Conservation (phyloP, 2,888 invertebrate genomes). For the Drosophila eohydei region DNA sequence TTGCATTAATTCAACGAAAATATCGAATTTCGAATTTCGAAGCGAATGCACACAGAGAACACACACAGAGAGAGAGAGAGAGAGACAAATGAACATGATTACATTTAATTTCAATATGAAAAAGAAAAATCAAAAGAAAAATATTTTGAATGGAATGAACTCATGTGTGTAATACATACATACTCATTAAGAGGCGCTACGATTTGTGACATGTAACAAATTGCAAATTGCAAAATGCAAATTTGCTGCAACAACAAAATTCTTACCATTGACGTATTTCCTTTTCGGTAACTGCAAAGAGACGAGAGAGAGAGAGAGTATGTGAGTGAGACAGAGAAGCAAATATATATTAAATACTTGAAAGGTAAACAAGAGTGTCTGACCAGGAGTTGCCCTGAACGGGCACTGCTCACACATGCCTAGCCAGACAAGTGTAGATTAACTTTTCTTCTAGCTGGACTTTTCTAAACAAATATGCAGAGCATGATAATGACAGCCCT, state of each 20-base stretch:
- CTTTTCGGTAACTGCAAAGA: constrained; percentile 93
- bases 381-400: neutral
- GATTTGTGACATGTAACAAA: constrained; percentile 1
- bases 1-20: constrained; percentile 24
- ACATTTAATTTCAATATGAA: constrained; percentile 15
- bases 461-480: no score
- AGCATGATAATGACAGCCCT: no score
- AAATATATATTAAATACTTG: neutral
- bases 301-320: constrained; percentile 62
- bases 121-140: neutral
- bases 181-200: constrained; percentile 6
- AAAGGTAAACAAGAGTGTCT: neutral
- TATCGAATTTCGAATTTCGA: constrained; percentile 10
- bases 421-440: no score
- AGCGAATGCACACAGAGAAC: constrained; percentile 21
- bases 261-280: constrained; percentile 95
- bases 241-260: neutral
- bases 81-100: constrained; percentile 30
- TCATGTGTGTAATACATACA: constrained; percentile 29
- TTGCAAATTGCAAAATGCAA: neutral
- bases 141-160: neutral
- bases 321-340: neutral
- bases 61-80: neutral
- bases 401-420: no score
- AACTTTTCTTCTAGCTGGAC: no score